Base-by-base conservation (phyloP, 2,888 invertebrate species). In the Limnephilus rhombicus region DNA sequence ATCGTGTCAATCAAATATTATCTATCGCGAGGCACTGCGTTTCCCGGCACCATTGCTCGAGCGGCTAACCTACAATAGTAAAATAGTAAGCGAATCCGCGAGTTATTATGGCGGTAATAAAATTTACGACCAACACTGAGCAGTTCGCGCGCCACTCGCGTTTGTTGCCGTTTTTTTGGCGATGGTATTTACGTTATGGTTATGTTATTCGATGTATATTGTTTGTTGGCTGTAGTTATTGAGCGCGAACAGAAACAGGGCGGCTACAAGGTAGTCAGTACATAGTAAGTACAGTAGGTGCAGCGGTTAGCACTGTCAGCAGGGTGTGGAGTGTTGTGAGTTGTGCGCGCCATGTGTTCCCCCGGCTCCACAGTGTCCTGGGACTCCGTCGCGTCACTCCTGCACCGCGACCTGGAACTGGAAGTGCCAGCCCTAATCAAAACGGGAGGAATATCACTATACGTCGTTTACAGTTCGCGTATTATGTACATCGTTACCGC, bases 131-230 rank as follows among this genome's bases (percentile, higher is more conserved):
- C 11, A 34, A 53, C 68, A 18, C 53, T 49, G 29, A 53, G 29
- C 88, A n/a, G 68, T 31, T 68, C 68, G 68, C 88, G 68, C 80
- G 88, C 68, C 49, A 88, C 53, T 88, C 88, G 88, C 34, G 88
- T 86, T 45, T 86, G 86, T 86, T 86, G 86, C 86, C 29, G 68
- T 45, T 86, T 86, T 85, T 85, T 86, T 86, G n/a, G 29, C 86
- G 45, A 29, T 45, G 45, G 29, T 29, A 49, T 86, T 86, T 86
- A 86, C 49, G 86, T 86, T 49, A 86, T 45, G 45, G n/a, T 49
- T 83, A 83, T 41, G n/a, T 49, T 83, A 83, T 41, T 83, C 37
- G 37, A 83, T 83, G 83, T 83, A 37, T 53, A 53, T 45, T 86
- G 68, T 86, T 45, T 86, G 68, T 86, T 86, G 86, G 45, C 29